Evolutionary conservation across 2,797 vertebrate genomes (phyloP).

Genomic region (Coccyzus lansbergi): DNA sequence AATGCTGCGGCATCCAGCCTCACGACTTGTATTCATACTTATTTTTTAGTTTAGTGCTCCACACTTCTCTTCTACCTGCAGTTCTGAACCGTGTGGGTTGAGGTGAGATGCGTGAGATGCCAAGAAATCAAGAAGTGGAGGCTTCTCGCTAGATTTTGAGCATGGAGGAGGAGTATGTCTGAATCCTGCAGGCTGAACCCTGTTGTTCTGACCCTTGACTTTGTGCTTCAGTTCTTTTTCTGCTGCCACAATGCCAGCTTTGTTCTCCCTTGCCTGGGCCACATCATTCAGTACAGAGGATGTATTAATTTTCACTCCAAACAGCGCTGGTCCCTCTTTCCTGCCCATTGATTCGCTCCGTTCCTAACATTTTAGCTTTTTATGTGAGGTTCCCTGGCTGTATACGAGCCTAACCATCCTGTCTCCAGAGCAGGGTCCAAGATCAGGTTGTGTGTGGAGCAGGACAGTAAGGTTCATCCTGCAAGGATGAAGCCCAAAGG

Average conservation of each 20-base stretch:
- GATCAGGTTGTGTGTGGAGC: rapidly evolving
- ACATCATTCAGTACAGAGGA: neutral
- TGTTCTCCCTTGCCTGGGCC: conserved; percentile 1
- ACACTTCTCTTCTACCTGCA: neutral
- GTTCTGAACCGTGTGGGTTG: neutral
- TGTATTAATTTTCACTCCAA: neutral
- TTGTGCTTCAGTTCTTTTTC: neutral
- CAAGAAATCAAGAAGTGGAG: neutral
- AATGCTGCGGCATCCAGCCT: neutral
- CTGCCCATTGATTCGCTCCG: neutral
- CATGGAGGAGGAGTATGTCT: neutral
- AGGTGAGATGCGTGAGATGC: neutral
- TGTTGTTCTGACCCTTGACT: conserved; percentile 13
- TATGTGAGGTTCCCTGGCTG: neutral
- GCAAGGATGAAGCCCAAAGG: neutral
- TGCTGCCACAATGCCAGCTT: neutral
- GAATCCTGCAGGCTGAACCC: neutral
- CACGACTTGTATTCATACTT: too few relatives aligned
- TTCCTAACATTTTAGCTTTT: neutral
- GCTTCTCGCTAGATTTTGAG: neutral
- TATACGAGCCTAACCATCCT: neutral
- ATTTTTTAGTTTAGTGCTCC: neutral
- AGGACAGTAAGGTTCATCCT: neutral
- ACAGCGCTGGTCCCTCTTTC: neutral
- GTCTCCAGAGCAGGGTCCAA: neutral